A percentile compares a stretch with the other conserved stretches of the same genome.
Conservation (phyloP, 64 coral and sea anemone species). For the Hydrozoanthus tunicans region DNA sequence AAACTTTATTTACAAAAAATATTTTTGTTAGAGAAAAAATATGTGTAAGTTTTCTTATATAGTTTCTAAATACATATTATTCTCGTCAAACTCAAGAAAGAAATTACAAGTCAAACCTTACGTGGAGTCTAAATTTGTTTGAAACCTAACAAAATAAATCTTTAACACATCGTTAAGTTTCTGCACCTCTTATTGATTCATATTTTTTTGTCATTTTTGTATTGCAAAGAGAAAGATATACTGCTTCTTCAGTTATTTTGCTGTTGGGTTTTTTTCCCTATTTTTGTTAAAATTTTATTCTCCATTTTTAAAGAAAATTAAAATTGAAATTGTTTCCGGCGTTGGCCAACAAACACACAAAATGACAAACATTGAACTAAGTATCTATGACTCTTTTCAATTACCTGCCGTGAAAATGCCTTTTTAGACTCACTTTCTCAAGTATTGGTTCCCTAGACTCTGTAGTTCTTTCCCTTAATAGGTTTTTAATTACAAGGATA, state of each 20-base stretch:
- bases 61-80: too few species aligned
- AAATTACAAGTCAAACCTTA: too few species aligned
- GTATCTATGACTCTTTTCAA: background rate
- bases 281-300: conserved; percentile 22
- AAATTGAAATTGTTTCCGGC: conserved; percentile 34
- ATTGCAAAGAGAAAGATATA: too few species aligned
- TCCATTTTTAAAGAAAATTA: background rate
- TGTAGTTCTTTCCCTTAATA: conserved; percentile 49
- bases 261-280: background rate
- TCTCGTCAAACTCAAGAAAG: too few species aligned
- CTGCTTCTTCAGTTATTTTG: background rate
- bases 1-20: too few species aligned
- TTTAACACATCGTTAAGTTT: background rate
- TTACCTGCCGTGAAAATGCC: conserved; percentile 17
- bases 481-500: conserved; percentile 61
- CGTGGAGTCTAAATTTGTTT: background rate
- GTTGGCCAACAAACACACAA: background rate
- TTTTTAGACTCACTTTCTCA: background rate
- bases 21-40: too few species aligned
- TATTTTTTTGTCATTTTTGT: background rate
- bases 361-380: background rate
- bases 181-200: background rate
- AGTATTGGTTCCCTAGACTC: conserved; percentile 25
- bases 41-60: too few species aligned
- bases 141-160: background rate